Evolutionary conservation across 2,113 vertebrate genomes (phyloP).

Genomic region (Rhipidura dahli): DNA sequence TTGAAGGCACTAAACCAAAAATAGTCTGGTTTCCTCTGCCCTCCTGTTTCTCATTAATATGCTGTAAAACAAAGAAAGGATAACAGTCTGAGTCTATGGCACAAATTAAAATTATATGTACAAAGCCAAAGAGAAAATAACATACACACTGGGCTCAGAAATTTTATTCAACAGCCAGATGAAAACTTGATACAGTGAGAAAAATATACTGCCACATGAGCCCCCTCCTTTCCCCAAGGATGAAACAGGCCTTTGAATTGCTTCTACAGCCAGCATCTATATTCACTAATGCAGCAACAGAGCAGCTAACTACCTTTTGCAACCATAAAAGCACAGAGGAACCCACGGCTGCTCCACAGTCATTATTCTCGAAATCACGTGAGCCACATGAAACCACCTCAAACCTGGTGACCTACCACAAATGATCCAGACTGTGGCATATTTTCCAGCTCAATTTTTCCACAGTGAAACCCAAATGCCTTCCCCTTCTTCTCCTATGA

Average conservation of each 20-base stretch:
- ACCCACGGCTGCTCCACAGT: background rate
- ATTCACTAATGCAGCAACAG: background rate
- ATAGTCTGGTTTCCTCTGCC: background rate
- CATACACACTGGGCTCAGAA: slow-evolving; percentile 13
- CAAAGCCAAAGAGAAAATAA: slow-evolving; percentile 33
- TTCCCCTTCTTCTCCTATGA: background rate
- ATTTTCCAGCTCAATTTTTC: background rate
- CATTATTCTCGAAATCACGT: background rate
- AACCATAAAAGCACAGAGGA: background rate
- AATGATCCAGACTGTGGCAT: background rate
- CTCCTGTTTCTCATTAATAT: slow-evolving; percentile 23
- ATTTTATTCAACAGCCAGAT: slow-evolving; percentile 17
- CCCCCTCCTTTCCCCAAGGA: background rate
- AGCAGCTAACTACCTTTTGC: background rate
- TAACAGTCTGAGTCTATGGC: background rate
- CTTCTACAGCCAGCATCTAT: background rate
- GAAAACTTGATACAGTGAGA: background rate
- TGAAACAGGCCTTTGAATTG: background rate
- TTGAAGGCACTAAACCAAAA: slow-evolving; percentile 1
- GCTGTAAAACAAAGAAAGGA: background rate
- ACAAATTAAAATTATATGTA: slow-evolving; percentile 23
- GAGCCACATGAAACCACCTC: background rate
- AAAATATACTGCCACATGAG: background rate
- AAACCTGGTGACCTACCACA: background rate
- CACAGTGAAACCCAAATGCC: background rate